phyloP scores from a whole-genome alignment of 2,113 vertebrate species.

The Tragelaphus strepsiceros region DNA sequence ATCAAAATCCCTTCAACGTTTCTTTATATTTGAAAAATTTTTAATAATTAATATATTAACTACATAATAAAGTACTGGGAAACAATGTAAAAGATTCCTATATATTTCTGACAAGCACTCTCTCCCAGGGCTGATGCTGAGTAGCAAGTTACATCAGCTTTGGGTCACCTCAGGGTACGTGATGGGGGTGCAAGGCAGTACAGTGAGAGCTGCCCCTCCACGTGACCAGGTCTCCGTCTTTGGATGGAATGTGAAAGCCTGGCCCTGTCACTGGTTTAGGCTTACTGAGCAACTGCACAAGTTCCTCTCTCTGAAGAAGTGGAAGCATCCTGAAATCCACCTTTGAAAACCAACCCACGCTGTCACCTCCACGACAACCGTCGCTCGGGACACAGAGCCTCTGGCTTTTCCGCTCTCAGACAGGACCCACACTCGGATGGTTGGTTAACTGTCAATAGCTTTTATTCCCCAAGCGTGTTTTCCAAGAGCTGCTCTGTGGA shows the following conservation, averaged over 20 bases:
- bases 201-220: background rate
- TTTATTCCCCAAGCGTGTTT: background rate
- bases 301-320: background rate
- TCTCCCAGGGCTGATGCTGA: background rate
- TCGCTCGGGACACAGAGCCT: background rate
- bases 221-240: background rate
- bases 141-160: background rate
- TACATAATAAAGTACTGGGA: background rate
- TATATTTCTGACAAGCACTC: background rate
- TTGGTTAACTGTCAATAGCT: background rate
- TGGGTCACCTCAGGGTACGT: background rate
- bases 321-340: background rate
- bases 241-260: background rate
- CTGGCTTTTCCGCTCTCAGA: background rate
- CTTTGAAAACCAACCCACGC: background rate
- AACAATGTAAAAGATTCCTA: background rate
- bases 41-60: background rate
- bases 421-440: background rate
- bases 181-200: background rate
- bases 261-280: background rate
- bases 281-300: background rate
- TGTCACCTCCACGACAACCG: background rate
- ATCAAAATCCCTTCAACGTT: background rate
- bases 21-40: background rate
- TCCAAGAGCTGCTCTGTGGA: background rate